Evolutionary conservation across 2,888 invertebrate species (phyloP).

Genomic region (Caenorhabditis macrosperma): DNA sequence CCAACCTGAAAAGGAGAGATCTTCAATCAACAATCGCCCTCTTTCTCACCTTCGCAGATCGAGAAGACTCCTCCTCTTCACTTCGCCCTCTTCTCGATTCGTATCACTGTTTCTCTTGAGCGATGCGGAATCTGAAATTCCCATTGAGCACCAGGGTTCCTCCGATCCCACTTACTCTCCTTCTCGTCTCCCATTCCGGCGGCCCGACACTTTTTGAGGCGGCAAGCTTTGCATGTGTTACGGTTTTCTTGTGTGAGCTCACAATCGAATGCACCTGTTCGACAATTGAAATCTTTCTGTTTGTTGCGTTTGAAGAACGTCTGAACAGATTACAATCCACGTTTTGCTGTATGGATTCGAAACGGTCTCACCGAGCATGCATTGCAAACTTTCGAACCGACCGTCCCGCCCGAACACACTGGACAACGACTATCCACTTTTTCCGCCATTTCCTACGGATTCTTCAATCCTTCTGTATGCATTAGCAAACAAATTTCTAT

Average conservation of each 20-base stretch:
- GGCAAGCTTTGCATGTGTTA: neutral
- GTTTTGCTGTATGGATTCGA: neutral
- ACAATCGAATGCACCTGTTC: neutral
- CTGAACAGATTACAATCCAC: neutral
- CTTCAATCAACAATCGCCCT: too few relatives aligned
- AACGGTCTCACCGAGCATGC: neutral
- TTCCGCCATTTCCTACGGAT: neutral
- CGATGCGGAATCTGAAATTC: too few relatives aligned
- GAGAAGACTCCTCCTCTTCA: too few relatives aligned
- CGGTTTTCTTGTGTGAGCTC: too few relatives aligned
- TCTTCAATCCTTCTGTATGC: too few relatives aligned
- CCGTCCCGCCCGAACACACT: neutral
- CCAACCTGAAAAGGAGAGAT: too few relatives aligned
- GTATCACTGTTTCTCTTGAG: too few relatives aligned
- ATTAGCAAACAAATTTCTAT: too few relatives aligned
- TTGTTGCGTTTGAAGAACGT: neutral
- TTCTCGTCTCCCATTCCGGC: neutral
- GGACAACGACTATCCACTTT: neutral
- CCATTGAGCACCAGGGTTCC: too few relatives aligned
- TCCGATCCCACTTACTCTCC: neutral
- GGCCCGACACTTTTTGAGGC: neutral
- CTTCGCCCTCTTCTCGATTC: too few relatives aligned
- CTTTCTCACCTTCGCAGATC: too few relatives aligned
- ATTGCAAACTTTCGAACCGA: neutral
- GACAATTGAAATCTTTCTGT: neutral